Conservation (phyloP, 2,888 invertebrate species). For the Noctua comes region DNA sequence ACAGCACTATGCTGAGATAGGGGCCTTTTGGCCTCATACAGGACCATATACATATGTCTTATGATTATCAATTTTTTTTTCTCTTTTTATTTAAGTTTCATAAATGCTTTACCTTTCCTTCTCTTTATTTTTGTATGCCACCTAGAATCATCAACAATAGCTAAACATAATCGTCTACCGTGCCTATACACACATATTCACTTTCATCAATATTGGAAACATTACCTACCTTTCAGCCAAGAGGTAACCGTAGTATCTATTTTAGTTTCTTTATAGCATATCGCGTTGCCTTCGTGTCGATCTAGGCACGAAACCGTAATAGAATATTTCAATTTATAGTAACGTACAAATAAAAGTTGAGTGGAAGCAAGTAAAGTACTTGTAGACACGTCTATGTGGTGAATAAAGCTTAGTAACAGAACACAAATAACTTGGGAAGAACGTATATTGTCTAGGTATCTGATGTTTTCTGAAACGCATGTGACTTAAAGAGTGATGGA, state of each 20-base stretch:
- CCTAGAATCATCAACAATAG: not conserved
- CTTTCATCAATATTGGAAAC: slow-evolving; percentile 14
- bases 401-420: not conserved
- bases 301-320: slow-evolving; percentile 36
- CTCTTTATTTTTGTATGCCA: no score
- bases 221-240: not conserved
- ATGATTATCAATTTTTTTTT: no score
- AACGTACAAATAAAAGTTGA: slow-evolving; percentile 32
- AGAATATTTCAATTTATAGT: slow-evolving; percentile 45
- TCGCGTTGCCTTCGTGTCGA: slow-evolving; percentile 16
- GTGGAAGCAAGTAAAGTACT: slow-evolving; percentile 43
- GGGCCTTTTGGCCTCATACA: no score
- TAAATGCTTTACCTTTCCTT: no score
- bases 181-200: not conserved
- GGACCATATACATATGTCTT: no score
- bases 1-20: no score
- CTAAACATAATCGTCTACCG: not conserved
- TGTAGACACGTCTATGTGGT: slow-evolving; percentile 21
- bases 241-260: slow-evolving; percentile 26
- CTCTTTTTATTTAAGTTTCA: no score
- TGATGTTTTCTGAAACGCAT: no score
- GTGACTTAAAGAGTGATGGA: no score
- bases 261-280: slow-evolving; percentile 23
- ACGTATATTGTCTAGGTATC: no score
- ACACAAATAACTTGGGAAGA: not conserved